phyloP scores from a whole-genome alignment of 1,140 invertebrate species.

The Drosophila ercepeae region DNA sequence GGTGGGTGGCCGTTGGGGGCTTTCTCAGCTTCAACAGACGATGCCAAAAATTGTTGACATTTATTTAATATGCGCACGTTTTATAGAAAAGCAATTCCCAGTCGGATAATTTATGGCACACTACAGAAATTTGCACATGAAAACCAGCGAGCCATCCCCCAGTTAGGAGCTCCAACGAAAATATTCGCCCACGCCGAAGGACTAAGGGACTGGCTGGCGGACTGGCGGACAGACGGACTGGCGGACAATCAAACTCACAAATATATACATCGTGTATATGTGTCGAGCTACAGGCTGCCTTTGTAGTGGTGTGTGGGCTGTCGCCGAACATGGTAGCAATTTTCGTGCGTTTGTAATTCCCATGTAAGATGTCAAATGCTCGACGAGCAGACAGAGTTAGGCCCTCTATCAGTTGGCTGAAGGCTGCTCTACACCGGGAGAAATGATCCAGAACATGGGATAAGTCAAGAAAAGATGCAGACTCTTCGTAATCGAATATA shows the following conservation, averaged over 20 bases:
- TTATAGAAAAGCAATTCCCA: slow-evolving; percentile 82
- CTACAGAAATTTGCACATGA: slow-evolving; percentile 82
- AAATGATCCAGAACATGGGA: not conserved
- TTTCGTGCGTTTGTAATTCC: slow-evolving; percentile 81
- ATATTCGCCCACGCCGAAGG: slow-evolving; percentile 8
- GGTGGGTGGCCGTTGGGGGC: not conserved
- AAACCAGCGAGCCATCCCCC: slow-evolving; percentile 47
- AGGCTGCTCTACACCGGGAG: slow-evolving; percentile 3
- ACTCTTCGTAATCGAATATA: too few species aligned
- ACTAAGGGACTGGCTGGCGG: slow-evolving; percentile 10
- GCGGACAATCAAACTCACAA: slow-evolving; percentile 18
- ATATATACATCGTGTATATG: slow-evolving; percentile 24
- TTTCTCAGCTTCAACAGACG: slow-evolving; percentile 50
- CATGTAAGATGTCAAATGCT: slow-evolving; percentile 80
- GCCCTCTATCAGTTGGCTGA: slow-evolving; percentile 39
- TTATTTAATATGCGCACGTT: slow-evolving; percentile 83
- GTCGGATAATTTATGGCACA: slow-evolving; percentile 80
- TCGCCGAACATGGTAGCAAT: slow-evolving; percentile 76
- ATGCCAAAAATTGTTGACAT: slow-evolving; percentile 75
- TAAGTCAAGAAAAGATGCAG: not conserved
- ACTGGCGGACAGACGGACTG: slow-evolving; percentile 22
- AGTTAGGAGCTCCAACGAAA: not conserved
- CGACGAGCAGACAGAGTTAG: slow-evolving; percentile 53
- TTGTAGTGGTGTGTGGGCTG: slow-evolving; percentile 47
- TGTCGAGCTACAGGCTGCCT: slow-evolving; percentile 9